Percentiles rank a stretch among this genome's conserved stretches.
Evolutionary conservation across 2,113 vertebrate species (phyloP).

Genomic region (Eulemur macaco): DNA sequence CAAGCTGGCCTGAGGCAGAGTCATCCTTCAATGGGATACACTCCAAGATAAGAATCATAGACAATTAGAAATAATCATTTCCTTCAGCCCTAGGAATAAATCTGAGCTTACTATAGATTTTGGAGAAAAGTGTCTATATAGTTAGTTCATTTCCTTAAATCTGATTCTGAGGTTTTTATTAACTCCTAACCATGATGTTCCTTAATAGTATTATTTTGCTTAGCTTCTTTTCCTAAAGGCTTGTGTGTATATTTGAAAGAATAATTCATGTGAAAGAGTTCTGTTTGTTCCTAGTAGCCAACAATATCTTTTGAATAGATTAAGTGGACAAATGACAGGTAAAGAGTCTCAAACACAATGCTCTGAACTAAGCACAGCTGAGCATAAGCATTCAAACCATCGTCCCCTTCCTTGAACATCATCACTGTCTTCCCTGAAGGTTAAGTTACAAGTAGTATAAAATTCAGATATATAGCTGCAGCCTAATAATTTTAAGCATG

Average conservation of each 20-base stretch:
- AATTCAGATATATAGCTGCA: background rate
- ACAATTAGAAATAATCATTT: constrained; percentile 16
- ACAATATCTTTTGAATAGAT: background rate
- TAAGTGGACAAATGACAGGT: background rate
- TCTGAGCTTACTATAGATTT: background rate
- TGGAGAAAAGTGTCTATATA: background rate
- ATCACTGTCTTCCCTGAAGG: background rate
- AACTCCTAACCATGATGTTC: background rate
- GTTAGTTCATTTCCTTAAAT: constrained; percentile 14
- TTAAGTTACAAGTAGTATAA: background rate
- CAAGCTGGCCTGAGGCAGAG: background rate
- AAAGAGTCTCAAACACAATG: background rate
- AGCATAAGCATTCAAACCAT: background rate
- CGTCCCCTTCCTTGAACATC: background rate
- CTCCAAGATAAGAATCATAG: background rate
- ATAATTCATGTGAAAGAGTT: background rate
- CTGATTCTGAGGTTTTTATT: constrained; percentile 17
- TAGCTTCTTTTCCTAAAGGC: background rate
- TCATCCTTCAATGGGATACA: background rate
- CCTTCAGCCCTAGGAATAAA: background rate
- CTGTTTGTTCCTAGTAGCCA: background rate
- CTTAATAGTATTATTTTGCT: background rate
- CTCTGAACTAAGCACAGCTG: background rate
- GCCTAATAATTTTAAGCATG: background rate
- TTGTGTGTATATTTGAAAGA: background rate